phyloP scores from a whole-genome alignment of 1,140 invertebrate species.

The Papilio helenus region DNA sequence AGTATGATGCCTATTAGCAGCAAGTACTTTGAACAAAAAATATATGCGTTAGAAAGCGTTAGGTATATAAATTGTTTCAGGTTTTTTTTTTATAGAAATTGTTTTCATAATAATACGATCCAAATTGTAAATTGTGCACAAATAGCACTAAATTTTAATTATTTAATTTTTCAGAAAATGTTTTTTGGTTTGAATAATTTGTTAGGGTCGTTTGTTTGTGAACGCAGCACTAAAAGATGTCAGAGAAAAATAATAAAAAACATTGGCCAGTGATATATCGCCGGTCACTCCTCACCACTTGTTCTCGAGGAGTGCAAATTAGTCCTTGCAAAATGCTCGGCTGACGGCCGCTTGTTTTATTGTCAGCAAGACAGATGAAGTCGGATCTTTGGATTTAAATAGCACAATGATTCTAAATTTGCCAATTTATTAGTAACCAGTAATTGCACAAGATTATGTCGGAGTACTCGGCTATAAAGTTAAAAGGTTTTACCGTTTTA shows the following conservation, averaged over 20 bases:
- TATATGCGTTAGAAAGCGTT: not conserved
- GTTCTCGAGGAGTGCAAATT: conserved; percentile 45
- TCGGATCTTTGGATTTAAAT: not conserved
- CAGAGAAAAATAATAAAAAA: not conserved
- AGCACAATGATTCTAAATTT: not conserved
- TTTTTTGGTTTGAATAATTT: not conserved
- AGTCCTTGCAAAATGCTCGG: conserved; percentile 45
- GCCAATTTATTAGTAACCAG: not conserved
- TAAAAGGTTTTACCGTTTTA: too few species aligned
- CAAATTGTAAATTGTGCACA: too few species aligned
- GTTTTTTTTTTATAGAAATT: too few species aligned
- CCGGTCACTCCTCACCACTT: conserved; percentile 26
- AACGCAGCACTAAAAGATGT: conserved; percentile 13
- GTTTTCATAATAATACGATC: not conserved
- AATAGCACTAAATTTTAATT: too few species aligned
- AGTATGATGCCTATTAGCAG: not conserved
- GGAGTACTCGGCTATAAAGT: too few species aligned
- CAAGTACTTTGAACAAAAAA: not conserved
- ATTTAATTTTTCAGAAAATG: too few species aligned
- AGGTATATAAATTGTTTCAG: too few species aligned
- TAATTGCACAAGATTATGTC: not conserved
- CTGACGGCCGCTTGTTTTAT: conserved; percentile 24
- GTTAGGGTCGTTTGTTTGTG: not conserved
- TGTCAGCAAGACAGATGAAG: not conserved
- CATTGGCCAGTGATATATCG: conserved; percentile 38